Evolutionary conservation across 2,888 invertebrate species (phyloP), one percentile per base, ranked within the genome.

Genomic region (Dryobota labecula): DNA sequence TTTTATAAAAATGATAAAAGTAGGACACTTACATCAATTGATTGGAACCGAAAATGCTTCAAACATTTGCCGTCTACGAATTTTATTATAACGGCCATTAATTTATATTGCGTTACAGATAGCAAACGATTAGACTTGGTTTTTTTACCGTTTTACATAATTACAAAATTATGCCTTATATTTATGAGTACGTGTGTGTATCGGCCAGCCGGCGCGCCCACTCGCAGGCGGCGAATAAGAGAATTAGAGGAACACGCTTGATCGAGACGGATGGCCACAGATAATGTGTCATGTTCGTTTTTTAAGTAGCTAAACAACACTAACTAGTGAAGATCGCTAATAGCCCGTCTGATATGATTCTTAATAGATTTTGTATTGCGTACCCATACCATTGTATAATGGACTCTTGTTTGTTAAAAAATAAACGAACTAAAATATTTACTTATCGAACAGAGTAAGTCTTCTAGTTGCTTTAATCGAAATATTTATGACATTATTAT

Each of bases 91-190:
- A 91, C 90, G 88, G 89, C 90, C 90, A 93, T 92, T 94, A 94
- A 93, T 91, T 92, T 94, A 94, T 93, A 92, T 94, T 94, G 92
- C 93, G 93, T 94, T 94, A 94, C 92, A 93, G 90, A 94, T 94
- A 93, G 92, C 91, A 90, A 94, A 92, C 92, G 91, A 91, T 94
- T 92, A 88, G 91, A 90, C 89, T 90, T 89, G 89, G 86, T 88
- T 92, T 94, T 91, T 94, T 93, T 94, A 94, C 92, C 94, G 94
- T 93, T 94, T 94, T 93, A 94, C 92, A 94, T 94, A 94, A 95
- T 95, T 94, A 95, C 94, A 92, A 94, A 94, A 94, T 94, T 94
- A 94, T 94, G 92, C 92, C 90, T 92, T 90, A 89, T 92, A 90
- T 93, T 92, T 92, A 93, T 90, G 92, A 91, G 91, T 90, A 88